Base-by-base conservation (phyloP, 2,797 vertebrate species). In the Todus mexicanus region DNA sequence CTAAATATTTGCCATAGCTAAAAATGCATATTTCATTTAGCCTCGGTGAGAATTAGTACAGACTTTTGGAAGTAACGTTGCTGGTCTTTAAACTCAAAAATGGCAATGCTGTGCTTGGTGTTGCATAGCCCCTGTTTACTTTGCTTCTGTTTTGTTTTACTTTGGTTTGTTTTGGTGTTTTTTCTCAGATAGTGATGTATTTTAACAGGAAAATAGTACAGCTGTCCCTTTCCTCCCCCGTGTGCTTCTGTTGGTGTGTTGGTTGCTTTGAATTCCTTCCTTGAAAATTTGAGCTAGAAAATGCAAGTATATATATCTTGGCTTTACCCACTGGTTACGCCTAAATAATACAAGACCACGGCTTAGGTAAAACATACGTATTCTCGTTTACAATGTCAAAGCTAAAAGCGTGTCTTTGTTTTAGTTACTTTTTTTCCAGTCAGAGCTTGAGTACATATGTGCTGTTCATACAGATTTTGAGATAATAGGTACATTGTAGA, bases 201-300 rank as follows among this genome's bases (percentile, higher is more conserved):
- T 92, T 93, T 87, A 94, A 72, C 73, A 78, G 77, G 73, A 84
- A 94, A 90, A 81, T 69, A 56, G 66, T 90, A 57, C 82, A 90
- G 76, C 85, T 95, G 85, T 86, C 66, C 79, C n/a, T 93, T 33
- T 92, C 83, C 89, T 95, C 87, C 87, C 33, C 79, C 4, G 0
- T 78, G 73, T 84, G 47, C 43, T 93, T 92, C 43, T 89, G 47
- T 72, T 69, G 69, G 16, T 82, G 48, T 73, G 45, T 74, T 85
- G 50, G 20, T 91, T 92, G 76, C 38, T 75, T 77, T 81, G 83
- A 91, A 56, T 59, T 80, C 50, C 35, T 50, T 79, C 61, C 50
- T 84, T 88, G 43, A 54, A 81, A 90, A 92, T 56, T 47, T 72
- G 51, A 85, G 31, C 37, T 86, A 43, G 61, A 86, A 93, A 84